Evolutionary conservation across 2,113 vertebrate genomes (phyloP), one percentile per base, ranked within the genome.

Genomic region (Xiphias gladius): DNA sequence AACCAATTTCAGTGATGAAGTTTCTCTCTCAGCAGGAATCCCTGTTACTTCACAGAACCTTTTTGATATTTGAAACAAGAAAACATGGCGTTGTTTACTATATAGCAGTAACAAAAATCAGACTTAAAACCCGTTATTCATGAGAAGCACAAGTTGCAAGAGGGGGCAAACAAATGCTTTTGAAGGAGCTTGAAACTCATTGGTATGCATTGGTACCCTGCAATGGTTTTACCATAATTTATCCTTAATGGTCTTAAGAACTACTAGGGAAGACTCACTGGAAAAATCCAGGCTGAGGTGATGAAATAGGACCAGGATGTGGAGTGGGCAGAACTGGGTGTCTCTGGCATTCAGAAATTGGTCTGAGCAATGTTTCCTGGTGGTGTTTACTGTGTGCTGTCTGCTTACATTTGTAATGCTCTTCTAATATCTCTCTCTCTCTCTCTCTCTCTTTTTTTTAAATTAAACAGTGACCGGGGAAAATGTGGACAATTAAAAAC

Each of bases 41-140:
- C 32, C n/a, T 30, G 52, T 86, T 62, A 63, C 63, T 70, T 84
- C 62, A 80, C 41, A 69, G 48, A 57, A 55, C 17, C 24, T 1
- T 12, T 89, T 86, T 91, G 79, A 89, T 86, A 90, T 89, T 80
- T 79, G 73, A 90, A 73, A 91, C 77, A 48, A 76, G 86, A 24
- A 83, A 87, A 84, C 71, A 80, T 81, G 72, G 68, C 57, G 50
- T 80, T 83, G 90, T 92, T 93, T 85, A 88, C 61, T 66, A 58
- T 67, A 52, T 10, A 48, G 74, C 54, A 80, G 41, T 28, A 82
- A 82, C 57, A 63, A 65, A 35, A 89, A 86, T 72, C 43, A 19
- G 59, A 73, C 55, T 17, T 12, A 50, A 30, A 76, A 55, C 9
- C 55, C 65, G 76, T 85, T 63, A 72, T 59, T 85, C 70, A 80